Base-by-base conservation (phyloP, 1,140 invertebrate species). In the Cydia strobilella region DNA sequence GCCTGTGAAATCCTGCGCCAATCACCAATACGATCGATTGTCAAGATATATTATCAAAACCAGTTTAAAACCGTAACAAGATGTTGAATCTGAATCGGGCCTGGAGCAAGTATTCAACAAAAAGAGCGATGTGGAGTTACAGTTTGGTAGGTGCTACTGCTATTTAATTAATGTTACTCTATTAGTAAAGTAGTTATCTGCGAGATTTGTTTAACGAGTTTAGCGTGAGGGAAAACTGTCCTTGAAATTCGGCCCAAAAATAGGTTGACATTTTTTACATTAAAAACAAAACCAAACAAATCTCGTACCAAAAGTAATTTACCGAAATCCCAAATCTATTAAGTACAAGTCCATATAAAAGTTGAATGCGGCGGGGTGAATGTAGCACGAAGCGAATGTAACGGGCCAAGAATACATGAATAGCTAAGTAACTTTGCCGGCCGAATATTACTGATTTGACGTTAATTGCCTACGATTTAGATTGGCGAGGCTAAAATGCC, bases 401-500 rank as follows among this genome's bases (percentile, higher is more conserved):
- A 77, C 78, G 72, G 48, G 45, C 72, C 27, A 69, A 75, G 77
- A 82, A 84, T 84, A 77, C 59, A 65, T 79, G 82, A 83, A 83
- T 84, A 77, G 78, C 73, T 74, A 79, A 85, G 78, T 77, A 79
- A 77, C 77, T 86, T 78, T 80, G 78, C 77, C 75, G 76, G 74
- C 42, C 71, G 81, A 78, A 85, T 86, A 86, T 88, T 84, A 82
- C 81, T 82, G 82, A 84, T 88, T 86, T 88, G 84, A 85, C 82
- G 80, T 85, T 88, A 88, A 88, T 88, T 86, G 86, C 80, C 75
- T 80, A 72, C 82, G 82, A 88, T 86, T 84, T 84, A 79, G 77
- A 79, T 76, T 75, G 73, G 39, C 73, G 25, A 81, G 75, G 76
- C 75, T 87, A 88, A 88, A 85, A 86, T 87, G 82, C 74, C 72